Evolutionary conservation across 2,888 invertebrate species (phyloP).

Genomic region (Eumacrocentrus americanus): DNA sequence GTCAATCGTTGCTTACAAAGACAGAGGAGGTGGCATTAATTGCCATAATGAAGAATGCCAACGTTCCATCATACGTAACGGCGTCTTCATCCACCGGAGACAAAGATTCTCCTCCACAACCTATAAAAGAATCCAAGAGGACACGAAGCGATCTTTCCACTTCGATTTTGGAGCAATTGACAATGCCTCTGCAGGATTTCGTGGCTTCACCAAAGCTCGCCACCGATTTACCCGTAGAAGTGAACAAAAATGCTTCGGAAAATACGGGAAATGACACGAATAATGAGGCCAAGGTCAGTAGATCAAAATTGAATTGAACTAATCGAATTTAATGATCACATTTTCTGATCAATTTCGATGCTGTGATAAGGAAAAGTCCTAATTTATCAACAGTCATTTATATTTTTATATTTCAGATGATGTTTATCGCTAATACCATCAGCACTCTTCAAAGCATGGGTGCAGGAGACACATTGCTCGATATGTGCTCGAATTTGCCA

Average conservation of each 20-base stretch:
- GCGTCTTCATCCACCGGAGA: constrained; percentile 63
- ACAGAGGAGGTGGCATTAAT: constrained; percentile 80
- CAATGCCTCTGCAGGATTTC: constrained; percentile 70
- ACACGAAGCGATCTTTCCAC: constrained; percentile 74
- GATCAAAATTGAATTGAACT: not conserved
- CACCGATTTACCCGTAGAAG: constrained; percentile 62
- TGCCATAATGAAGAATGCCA: constrained; percentile 76
- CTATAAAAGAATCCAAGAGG: constrained; percentile 67
- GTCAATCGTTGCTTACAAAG: constrained; percentile 72
- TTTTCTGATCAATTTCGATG: not conserved
- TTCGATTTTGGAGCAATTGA: constrained; percentile 75
- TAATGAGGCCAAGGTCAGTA: constrained; percentile 62
- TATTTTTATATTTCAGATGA: constrained; percentile 71
- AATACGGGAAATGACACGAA: constrained; percentile 50
- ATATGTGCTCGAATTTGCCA: constrained; percentile 81
- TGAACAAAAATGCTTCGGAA: constrained; percentile 61
- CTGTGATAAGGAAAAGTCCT: too few relatives aligned
- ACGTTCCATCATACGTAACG: constrained; percentile 64
- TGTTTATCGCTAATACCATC: constrained; percentile 79
- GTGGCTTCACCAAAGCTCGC: constrained; percentile 60
- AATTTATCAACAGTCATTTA: too few relatives aligned
- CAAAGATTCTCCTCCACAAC: constrained; percentile 63
- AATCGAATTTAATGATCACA: constrained; percentile 16
- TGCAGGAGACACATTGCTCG: constrained; percentile 81
- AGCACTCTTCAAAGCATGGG: constrained; percentile 79